Conservation (phyloP, 2,888 invertebrate species). For the Geotrupes spiniger region DNA sequence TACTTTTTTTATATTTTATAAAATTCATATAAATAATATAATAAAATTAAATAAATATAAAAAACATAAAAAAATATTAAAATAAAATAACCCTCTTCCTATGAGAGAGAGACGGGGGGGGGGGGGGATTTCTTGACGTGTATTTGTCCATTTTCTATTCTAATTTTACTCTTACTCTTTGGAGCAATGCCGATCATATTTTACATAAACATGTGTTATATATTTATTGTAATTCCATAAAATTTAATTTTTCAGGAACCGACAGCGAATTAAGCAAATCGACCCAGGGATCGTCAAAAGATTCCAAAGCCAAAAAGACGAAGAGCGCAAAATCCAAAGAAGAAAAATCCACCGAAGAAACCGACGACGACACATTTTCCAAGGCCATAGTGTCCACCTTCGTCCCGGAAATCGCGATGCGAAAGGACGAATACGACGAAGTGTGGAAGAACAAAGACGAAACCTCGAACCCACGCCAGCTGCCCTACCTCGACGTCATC, state of each 20-base stretch:
- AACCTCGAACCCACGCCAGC: constrained; percentile 68
- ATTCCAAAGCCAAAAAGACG: constrained; percentile 70
- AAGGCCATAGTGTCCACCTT: constrained; percentile 71
- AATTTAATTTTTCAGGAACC: constrained; percentile 63
- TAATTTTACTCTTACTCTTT: no score
- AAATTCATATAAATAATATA: no score
- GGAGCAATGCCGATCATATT: no score
- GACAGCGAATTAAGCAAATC: constrained; percentile 79
- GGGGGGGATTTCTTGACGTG: no score
- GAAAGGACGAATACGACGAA: constrained; percentile 76
- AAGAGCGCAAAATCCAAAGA: constrained; percentile 65
- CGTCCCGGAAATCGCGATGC: constrained; percentile 66
- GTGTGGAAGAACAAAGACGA: constrained; percentile 84
- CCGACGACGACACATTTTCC: constrained; percentile 65
- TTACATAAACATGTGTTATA: no score
- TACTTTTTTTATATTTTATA: no score
- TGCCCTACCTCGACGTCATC: constrained; percentile 78
- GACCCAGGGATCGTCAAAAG: constrained; percentile 72
- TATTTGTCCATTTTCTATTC: no score
- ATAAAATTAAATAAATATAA: no score
- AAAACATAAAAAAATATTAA: no score
- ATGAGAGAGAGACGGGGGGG: no score
- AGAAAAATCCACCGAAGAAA: constrained; percentile 51
- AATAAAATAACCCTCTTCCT: no score
- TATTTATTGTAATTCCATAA: no score